Evolutionary conservation across 2,797 vertebrate species (phyloP).

Genomic region (Pempheris klunzingeri): DNA sequence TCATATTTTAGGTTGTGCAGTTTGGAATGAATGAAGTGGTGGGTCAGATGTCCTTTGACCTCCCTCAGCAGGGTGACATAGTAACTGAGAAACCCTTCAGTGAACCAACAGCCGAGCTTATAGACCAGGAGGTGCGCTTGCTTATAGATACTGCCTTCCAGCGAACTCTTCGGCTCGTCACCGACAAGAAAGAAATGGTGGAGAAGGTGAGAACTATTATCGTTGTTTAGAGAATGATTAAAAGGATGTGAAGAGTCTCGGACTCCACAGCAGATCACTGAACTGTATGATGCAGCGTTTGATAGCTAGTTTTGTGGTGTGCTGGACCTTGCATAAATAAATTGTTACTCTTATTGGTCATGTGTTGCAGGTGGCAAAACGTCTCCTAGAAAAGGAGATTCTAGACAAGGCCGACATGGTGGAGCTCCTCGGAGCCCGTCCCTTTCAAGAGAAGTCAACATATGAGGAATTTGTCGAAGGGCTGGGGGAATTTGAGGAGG

Average conservation of each 20-base stretch:
- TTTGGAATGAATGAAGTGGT: constrained; percentile 97
- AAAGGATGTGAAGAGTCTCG: background rate
- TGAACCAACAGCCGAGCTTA: constrained; percentile 92
- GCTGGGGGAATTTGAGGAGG: constrained; percentile 90
- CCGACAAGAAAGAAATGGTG: constrained; percentile 91
- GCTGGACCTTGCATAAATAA: background rate
- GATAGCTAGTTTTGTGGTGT: background rate
- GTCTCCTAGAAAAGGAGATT: constrained; percentile 93
- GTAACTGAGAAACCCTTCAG: constrained; percentile 94
- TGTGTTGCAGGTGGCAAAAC: constrained; percentile 90
- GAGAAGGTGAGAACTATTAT: constrained; percentile 89
- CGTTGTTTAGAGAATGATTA: background rate
- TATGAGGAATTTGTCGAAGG: constrained; percentile 96
- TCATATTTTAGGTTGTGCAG: constrained; percentile 90
- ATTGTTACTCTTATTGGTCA: background rate
- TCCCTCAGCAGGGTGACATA: constrained; percentile 89
- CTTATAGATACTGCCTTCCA: constrained; percentile 91
- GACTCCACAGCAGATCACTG: background rate
- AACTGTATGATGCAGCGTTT: background rate
- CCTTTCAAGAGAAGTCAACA: constrained; percentile 92
- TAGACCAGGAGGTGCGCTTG: constrained; percentile 93
- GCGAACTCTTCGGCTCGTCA: constrained; percentile 89
- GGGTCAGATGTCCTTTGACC: constrained; percentile 95
- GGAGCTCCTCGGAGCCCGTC: constrained; percentile 91
- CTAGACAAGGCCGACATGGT: constrained; percentile 94